Conservation (phyloP, 2,113 vertebrate species). For the Oplegnathus fasciatus region DNA sequence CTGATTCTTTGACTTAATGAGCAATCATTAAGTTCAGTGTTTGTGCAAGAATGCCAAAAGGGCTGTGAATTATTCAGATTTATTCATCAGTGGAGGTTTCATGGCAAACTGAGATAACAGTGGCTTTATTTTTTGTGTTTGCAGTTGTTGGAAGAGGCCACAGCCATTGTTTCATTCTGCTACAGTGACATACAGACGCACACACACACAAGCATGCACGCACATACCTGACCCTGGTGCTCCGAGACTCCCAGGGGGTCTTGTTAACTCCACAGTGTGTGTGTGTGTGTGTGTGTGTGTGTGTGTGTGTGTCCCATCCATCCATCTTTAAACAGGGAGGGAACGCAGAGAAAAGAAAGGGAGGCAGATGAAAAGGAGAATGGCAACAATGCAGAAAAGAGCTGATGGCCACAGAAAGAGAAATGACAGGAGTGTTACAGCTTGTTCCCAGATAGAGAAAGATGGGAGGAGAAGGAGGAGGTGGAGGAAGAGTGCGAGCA, state of each 20-base stretch:
- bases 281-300: conserved; percentile 44
- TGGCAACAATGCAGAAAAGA: conserved; percentile 57
- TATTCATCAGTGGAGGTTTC: conserved; percentile 43
- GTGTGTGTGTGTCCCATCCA: conserved; percentile 49
- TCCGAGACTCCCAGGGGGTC: conserved; percentile 77
- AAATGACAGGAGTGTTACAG: conserved; percentile 63
- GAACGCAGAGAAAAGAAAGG: conserved; percentile 49
- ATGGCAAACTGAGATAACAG: conserved; percentile 34
- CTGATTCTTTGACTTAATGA: conserved; percentile 35
- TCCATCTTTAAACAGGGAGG: conserved; percentile 63
- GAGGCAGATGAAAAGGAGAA: conserved; percentile 61
- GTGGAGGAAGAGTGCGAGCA: conserved; percentile 27
- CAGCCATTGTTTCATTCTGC: conserved; percentile 38
- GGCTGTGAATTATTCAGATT: conserved; percentile 46
- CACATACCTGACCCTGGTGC: conserved; percentile 71
- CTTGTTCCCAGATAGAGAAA: conserved; percentile 67
- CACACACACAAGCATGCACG: conserved; percentile 7
- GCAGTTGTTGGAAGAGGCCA: conserved; percentile 29
- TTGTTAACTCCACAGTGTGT: conserved; percentile 72
- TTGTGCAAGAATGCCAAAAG: background rate
- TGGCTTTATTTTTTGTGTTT: conserved; percentile 49
- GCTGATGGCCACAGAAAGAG: conserved; percentile 56
- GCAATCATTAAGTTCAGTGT: conserved; percentile 34
- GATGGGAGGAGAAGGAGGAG: conserved; percentile 39
- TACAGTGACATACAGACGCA: conserved; percentile 37